Conservation (phyloP, 2,113 vertebrate genomes). For the Symphodus melops region DNA sequence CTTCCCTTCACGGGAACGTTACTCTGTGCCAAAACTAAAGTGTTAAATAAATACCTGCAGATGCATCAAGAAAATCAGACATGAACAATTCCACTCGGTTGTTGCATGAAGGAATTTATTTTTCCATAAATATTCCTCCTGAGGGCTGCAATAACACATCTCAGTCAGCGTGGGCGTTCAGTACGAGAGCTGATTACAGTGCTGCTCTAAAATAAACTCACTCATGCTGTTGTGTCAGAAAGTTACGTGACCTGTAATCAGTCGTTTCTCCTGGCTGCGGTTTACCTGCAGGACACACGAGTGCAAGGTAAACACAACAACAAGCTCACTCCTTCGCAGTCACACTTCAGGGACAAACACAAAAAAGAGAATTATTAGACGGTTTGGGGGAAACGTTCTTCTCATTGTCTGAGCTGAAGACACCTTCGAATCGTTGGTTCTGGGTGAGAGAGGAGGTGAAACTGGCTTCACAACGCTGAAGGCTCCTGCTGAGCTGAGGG, state of each 20-base stretch:
- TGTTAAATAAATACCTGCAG: not conserved
- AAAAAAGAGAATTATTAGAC: too few species aligned
- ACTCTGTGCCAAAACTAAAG: not conserved
- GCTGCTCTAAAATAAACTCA: constrained; percentile 35
- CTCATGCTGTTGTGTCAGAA: constrained; percentile 42
- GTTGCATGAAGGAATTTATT: not conserved
- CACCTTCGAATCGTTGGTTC: too few species aligned
- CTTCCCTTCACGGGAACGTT: too few species aligned
- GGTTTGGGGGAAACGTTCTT: too few species aligned
- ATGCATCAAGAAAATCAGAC: not conserved
- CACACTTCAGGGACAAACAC: too few species aligned
- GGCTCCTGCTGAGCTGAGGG: too few species aligned
- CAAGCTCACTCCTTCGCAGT: too few species aligned
- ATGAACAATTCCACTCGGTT: not conserved
- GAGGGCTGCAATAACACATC: constrained; percentile 9
- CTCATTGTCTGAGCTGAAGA: too few species aligned
- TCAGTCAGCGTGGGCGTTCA: constrained; percentile 28
- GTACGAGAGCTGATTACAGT: constrained; percentile 31
- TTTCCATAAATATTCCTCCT: constrained; percentile 30
- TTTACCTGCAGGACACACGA: not conserved
- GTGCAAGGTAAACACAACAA: not conserved
- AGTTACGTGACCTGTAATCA: constrained; percentile 14
- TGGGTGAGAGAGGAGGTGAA: too few species aligned
- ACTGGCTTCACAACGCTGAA: too few species aligned
- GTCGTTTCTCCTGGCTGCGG: constrained; percentile 4